Evolutionary conservation across 2,888 invertebrate species (phyloP), one percentile per base, ranked within the genome.

Genomic region (Ametastegia equiseti): DNA sequence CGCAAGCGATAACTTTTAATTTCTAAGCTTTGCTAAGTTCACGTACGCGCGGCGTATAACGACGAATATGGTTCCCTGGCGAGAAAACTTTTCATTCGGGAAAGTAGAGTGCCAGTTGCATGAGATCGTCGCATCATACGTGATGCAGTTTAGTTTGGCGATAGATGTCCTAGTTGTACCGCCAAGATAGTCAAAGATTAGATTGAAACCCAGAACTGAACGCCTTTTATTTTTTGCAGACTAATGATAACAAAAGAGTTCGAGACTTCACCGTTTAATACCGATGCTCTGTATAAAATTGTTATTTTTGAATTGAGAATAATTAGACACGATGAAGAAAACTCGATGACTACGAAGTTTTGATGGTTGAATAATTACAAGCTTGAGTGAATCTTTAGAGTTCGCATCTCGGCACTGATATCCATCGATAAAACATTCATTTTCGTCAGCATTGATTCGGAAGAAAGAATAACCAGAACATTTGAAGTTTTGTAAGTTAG

Each of bases 1-100:
- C 50, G 36, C 50, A 15, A 36, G 33, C 36, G 75, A 36, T 75
- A 75, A 75, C 54, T 75, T 75, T 75, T 75, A 75, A 75, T 75
- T 75, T 75, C 75, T 75, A 33, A 36, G 33, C 50, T n/a, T 33
- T 36, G 50, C 75, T 36, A 71, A 47, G 71, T 75, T 54, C 75
- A 75, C 75, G 75, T 75, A 75, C 54, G 54, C 75, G 50, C 54
- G 36, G 54, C 73, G 33, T 36, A 54, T 75, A n/a, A 54, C 36
- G 54, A 15, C 23, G 36, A 36, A 19, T 45, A 75, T 75, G 50
- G 54, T 45, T 75, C 75, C 75, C 75, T 36, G 36, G 75, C 36
- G 75, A 33, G 36, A 54, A 36, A 39, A 75, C 50, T 75, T 50
- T 54, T 54, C 33, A 33, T 36, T 75, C 54, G 19, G 36, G 75